Percentiles rank a stretch among this genome's conserved stretches.
phyloP scores from a whole-genome alignment of 2,113 vertebrate species.

The Anseranas semipalmata region DNA sequence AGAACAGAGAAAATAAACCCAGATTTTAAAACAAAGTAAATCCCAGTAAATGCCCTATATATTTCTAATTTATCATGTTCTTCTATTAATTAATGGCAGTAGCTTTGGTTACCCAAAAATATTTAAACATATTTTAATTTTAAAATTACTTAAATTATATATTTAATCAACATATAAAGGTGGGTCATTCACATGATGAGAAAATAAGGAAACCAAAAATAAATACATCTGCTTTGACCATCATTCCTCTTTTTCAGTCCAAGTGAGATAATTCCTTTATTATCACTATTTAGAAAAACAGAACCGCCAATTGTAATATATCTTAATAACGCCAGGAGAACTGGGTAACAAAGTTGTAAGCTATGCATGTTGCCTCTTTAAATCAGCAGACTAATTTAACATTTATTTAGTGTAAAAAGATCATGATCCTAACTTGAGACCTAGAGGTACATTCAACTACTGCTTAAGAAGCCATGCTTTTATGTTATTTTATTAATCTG shows the following conservation, averaged over 20 bases:
- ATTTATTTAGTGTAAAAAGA: not conserved
- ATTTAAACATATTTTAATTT: not conserved
- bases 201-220: not conserved
- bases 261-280: not conserved
- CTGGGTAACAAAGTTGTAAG: not conserved
- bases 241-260: not conserved
- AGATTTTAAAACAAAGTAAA: constrained; percentile 12
- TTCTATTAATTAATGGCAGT: not conserved
- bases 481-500: not conserved
- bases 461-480: not conserved
- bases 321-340: not conserved
- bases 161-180: not conserved
- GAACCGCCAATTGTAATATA: not conserved
- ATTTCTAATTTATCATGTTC: not conserved
- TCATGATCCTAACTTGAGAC: not conserved
- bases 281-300: not conserved
- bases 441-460: not conserved
- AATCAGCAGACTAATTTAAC: not conserved
- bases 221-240: not conserved
- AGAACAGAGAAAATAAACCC: not conserved
- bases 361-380: not conserved
- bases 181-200: not conserved
- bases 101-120: not conserved
- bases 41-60: not conserved
- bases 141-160: not conserved